Base-by-base conservation (phyloP, 1,140 invertebrate species). In the Batillaria attramentaria region DNA sequence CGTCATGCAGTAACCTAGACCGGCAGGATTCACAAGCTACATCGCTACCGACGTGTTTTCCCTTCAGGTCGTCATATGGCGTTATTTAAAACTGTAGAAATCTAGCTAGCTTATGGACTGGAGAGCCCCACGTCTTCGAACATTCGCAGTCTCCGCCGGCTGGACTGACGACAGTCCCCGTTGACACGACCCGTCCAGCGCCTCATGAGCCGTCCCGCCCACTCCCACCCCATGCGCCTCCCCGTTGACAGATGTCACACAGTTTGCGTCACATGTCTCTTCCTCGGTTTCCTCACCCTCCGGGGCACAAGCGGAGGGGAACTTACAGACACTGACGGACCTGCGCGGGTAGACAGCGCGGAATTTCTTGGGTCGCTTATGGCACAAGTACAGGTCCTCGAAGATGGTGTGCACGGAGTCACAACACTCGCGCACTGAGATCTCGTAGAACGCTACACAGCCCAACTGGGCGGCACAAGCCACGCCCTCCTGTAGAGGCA, bases 401-500 rank as follows among this genome's bases (percentile, higher is more conserved):
- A 88, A 87, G 33, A 88, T 83, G 18, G 62, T 60, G 20, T 18
- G 33, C 37, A 81, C 81, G 16, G 75, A 74, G 62, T 96, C 95
- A 60, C 95, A 93, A 83, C 94, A 95, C 86, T 96, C 95, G 62
- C 95, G 90, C 0, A 95, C 95, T 1, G 95, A 96, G 69, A 96
- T 95, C 90, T 96, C 95, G 86, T 95, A 94, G 84, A 96, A 96
- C 81, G 94, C 94, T n/a, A 94, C 93, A 85, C 95, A 96, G 57
- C 94, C 94, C 77, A 96, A 83, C 77, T 95, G 90, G 94, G 94
- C 85, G 80, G 94, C 94, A 33, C 95, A 91, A 24, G 93, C 90
- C 37, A 94, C 93, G 0, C 95, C 97, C 91, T 97, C 96, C 83
- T 97, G 96, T 8, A 93, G 93, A 84, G 94, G 95, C 77, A 98